phyloP scores from a whole-genome alignment of 2,888 invertebrate genomes.

The Sarcophaga subvicina region DNA sequence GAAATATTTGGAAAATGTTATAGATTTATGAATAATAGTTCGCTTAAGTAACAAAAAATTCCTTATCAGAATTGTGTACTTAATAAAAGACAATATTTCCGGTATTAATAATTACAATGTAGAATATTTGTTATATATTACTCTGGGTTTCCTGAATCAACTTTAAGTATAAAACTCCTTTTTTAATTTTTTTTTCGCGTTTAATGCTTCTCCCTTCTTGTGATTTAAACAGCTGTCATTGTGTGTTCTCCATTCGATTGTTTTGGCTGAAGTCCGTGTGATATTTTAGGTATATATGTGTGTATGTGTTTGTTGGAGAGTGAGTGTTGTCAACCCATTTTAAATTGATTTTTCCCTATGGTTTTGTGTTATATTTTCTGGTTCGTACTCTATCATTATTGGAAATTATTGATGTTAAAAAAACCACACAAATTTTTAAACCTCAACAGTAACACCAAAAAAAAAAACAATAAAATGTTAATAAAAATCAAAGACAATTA shows the following conservation, averaged over 20 bases:
- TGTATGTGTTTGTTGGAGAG: constrained; percentile 10
- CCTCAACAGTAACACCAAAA: background rate
- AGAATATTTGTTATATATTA: background rate
- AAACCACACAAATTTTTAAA: background rate
- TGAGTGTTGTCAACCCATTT: constrained; percentile 63
- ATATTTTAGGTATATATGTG: constrained; percentile 16
- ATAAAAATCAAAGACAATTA: constrained; percentile 12
- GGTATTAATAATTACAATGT: constrained; percentile 7
- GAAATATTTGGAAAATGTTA: constrained; percentile 7
- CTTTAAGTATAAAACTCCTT: constrained; percentile 42
- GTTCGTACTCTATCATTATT: background rate
- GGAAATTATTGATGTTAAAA: background rate
- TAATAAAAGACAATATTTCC: background rate
- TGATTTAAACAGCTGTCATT: constrained; percentile 63
- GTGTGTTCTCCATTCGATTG: constrained; percentile 58
- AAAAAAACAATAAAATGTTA: background rate
- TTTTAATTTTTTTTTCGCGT: constrained; percentile 23
- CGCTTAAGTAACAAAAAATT: background rate
- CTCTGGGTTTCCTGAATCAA: constrained; percentile 44
- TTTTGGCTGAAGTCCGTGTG: background rate
- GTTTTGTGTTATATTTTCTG: constrained; percentile 22
- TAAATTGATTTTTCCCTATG: constrained; percentile 64
- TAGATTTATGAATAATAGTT: background rate
- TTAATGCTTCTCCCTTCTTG: constrained; percentile 2
- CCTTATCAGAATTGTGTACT: background rate